phyloP scores from a whole-genome alignment of 37 sponge, comb jelly and placozoan species.

The Chondrilla cf. caribensis region DNA sequence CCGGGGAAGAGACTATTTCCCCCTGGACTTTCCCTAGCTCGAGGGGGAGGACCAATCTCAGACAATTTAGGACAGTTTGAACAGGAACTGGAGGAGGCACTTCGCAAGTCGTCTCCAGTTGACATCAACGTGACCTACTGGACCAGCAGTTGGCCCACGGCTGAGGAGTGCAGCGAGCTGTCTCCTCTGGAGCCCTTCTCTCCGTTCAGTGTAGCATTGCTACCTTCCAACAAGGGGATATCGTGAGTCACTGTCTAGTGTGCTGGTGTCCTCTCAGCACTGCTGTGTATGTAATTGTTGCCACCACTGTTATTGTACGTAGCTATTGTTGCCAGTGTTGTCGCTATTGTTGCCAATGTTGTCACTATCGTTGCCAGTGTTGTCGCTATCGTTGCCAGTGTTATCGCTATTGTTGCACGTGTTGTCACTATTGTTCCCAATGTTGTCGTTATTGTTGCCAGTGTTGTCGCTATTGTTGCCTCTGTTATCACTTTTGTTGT shows the following conservation, averaged over 20 bases:
- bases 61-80: neutral
- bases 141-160: constrained; percentile 22
- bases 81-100: neutral
- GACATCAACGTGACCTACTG: neutral
- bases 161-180: constrained; percentile 50
- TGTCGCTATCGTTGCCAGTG: too few relatives aligned
- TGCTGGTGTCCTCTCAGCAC: neutral
- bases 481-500: too few relatives aligned
- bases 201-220: constrained; percentile 76
- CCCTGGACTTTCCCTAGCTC: constrained; percentile 2
- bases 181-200: constrained; percentile 34
- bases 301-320: too few relatives aligned
- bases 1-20: neutral
- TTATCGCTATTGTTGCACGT: too few relatives aligned
- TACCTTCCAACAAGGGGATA: constrained; percentile 67
- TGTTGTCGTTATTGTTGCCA: too few relatives aligned
- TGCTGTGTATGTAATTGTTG: neutral
- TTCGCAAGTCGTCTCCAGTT: neutral
- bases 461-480: too few relatives aligned
- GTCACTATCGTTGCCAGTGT: too few relatives aligned
- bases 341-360: too few relatives aligned
- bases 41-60: neutral
- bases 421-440: too few relatives aligned
- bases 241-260: constrained; percentile 42
- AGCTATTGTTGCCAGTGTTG: too few relatives aligned